Evolutionary conservation across 2,797 vertebrate genomes (phyloP), one percentile per base, ranked within the genome.

Genomic region (Sphaeramia orbicularis): DNA sequence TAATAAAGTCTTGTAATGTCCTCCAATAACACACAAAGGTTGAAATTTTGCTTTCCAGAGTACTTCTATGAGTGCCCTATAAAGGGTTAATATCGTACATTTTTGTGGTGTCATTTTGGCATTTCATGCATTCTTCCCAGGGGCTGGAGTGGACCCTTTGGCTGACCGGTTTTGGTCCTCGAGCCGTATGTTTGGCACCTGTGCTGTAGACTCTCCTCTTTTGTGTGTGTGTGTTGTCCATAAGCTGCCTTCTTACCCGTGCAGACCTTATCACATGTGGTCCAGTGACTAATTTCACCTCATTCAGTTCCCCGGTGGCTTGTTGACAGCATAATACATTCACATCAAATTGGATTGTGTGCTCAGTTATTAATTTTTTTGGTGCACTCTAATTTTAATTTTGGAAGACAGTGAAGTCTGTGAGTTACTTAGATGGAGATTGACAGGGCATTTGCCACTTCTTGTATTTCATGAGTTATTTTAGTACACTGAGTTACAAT

Each of bases 261-360:
- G 47, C 71, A 70, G 56, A 61, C 66, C 69, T 84, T 84, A 80
- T 78, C 89, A 86, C 67, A 52, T 77, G 77, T 73, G 80, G 71
- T 74, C 76, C 77, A 71, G 49, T 71, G 61, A 71, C 50, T 76
- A 71, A 84, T 86, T 84, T 68, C 60, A 63, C 36, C 55, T 62
- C 64, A 19, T 49, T 65, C 53, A 65, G 45, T 37, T 51, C 74
- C 55, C 61, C 71, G 61, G 71, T 21, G 55, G 71, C 59, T 57
- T 89, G 65, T 82, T 71, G 65, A 74, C 72, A 74, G 66, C 58
- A 72, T 45, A 71, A 75, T 76, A 37, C 57, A 53, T 63, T 76
- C 59, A 68, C 30, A 84, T 76, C 59, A 68, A 37, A 84, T 43
- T 64, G 67, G 60, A 78, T 53, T 66, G 47, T 52, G 35, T 30